A percentile compares a stretch with the other conserved stretches of the same genome.
Evolutionary conservation across 2,113 vertebrate genomes (phyloP).

Genomic region (Gobio gobio): DNA sequence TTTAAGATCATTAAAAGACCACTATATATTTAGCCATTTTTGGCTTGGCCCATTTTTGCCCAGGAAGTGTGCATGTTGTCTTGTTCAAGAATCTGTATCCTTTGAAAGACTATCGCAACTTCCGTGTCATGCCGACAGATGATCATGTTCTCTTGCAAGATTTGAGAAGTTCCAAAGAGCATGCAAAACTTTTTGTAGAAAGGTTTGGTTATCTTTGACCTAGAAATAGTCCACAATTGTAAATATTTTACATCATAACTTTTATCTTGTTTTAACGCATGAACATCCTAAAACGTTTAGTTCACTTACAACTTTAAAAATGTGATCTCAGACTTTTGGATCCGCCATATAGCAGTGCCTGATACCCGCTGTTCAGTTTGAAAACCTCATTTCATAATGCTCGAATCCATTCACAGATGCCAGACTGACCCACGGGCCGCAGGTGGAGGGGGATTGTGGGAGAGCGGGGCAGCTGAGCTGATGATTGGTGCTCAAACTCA

Average conservation of each 20-base stretch:
- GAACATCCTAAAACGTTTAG: neutral
- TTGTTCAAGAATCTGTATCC: too few relatives aligned
- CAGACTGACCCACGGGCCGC: conserved; percentile 57
- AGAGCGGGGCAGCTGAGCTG: conserved; percentile 7
- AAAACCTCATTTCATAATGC: neutral
- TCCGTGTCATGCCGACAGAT: too few relatives aligned
- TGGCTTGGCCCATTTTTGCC: too few relatives aligned
- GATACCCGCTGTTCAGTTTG: neutral
- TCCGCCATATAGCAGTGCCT: neutral
- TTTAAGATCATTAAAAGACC: too few relatives aligned
- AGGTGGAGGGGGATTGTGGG: conserved; percentile 61
- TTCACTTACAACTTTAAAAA: neutral
- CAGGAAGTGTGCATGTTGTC: too few relatives aligned
- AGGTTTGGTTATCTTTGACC: neutral
- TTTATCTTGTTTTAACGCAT: neutral
- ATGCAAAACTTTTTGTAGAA: neutral
- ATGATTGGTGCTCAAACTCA: conserved; percentile 41
- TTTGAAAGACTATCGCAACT: too few relatives aligned
- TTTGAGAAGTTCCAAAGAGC: neutral
- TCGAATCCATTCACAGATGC: neutral
- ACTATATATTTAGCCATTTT: too few relatives aligned
- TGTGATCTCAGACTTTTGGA: neutral
- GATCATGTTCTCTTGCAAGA: neutral
- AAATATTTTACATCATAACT: neutral
- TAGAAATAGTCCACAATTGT: neutral